Evolutionary conservation across 1,140 invertebrate species (phyloP).

Genomic region (Orchestia grillus): DNA sequence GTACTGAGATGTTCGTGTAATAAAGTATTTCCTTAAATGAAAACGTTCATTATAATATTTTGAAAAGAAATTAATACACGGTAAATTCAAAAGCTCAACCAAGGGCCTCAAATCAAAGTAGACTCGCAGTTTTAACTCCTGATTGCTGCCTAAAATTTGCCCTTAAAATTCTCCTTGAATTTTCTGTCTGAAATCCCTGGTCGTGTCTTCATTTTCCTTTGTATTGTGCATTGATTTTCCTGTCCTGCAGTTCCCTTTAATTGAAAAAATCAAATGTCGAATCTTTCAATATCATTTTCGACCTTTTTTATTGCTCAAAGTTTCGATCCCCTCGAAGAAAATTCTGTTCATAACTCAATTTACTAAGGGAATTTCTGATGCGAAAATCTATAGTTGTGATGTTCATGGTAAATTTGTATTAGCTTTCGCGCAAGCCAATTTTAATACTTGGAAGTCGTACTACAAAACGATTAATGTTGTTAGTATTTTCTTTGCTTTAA

Average conservation of each 20-base stretch:
- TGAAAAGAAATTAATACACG: neutral
- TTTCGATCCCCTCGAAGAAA: neutral
- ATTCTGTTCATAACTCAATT: neutral
- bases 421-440: neutral
- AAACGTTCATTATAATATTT: too few species aligned
- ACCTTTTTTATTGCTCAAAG: too few species aligned
- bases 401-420: neutral
- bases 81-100: neutral
- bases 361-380: neutral
- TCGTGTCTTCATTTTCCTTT: neutral
- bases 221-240: neutral
- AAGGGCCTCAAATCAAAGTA: neutral
- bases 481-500: neutral
- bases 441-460: neutral
- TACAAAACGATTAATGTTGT: neutral
- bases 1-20: neutral
- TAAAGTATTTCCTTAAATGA: neutral
- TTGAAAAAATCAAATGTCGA: neutral
- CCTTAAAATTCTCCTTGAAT: neutral
- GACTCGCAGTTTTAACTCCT: neutral
- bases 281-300: too few species aligned
- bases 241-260: neutral
- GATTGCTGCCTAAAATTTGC: neutral
- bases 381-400: too few species aligned
- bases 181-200: neutral